These are phyloP conservation scores for Microtus pennsylvanicus DNA, from an alignment of 2,113 vertebrate species.

Conservation along the genomic window DNA sequence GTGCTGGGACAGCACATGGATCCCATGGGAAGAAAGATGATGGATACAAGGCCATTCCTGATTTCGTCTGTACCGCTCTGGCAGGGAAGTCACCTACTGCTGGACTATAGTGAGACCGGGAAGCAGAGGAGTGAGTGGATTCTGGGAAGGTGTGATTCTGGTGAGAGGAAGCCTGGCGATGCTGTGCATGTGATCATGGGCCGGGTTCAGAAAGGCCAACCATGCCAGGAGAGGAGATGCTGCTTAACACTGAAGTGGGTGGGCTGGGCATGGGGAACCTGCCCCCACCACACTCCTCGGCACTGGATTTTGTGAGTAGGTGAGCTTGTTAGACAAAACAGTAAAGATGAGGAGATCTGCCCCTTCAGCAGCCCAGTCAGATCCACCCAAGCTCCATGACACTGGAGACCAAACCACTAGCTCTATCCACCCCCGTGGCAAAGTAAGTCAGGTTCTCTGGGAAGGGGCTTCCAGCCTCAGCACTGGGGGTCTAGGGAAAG, in stretches of 20 bases:
- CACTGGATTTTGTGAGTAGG: not conserved
- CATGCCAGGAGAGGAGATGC: not conserved
- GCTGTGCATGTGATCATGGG: not conserved
- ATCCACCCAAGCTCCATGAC: not conserved
- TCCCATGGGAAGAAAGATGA: not conserved
- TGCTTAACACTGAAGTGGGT: not conserved
- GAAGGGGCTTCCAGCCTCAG: not conserved
- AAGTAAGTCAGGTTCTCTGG: not conserved
- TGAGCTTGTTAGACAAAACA: not conserved
- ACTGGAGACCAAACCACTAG: no score
- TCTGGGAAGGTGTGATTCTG: not conserved
- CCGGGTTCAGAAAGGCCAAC: not conserved
- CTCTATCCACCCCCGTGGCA: not conserved
- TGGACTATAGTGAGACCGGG: not conserved
- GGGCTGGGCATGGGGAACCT: not conserved
- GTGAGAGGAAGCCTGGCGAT: not conserved
- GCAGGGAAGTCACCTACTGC: not conserved
- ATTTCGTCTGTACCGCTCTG: rapidly evolving
- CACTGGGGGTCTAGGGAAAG: not conserved
- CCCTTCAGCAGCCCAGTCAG: not conserved
- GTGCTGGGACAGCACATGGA: rapidly evolving
- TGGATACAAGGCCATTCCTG: not conserved
- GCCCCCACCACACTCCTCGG: not conserved
- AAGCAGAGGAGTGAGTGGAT: not conserved
- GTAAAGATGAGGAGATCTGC: not conserved